Conservation (phyloP, 2,113 vertebrate species). For the Nothoprocta perdicaria region DNA sequence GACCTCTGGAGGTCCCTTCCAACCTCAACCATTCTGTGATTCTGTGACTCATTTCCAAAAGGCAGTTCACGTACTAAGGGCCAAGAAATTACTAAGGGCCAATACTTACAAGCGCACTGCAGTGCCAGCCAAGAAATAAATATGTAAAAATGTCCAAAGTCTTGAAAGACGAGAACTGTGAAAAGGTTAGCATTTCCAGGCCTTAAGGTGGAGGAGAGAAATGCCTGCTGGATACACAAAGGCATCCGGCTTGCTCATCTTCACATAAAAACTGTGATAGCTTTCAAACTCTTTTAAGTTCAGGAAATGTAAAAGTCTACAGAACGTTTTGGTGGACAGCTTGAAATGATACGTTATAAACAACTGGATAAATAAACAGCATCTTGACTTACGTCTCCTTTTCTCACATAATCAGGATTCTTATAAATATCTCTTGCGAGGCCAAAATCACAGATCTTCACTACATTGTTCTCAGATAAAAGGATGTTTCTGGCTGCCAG, state of each 20-base stretch:
- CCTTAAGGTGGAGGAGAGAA: background rate
- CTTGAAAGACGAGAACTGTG: background rate
- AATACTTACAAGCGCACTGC: background rate
- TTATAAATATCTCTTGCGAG: constrained; percentile 95
- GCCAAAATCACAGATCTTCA: constrained; percentile 97
- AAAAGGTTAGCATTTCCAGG: background rate
- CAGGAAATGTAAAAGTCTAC: background rate
- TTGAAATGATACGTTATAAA: constrained; percentile 20
- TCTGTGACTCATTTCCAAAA: background rate
- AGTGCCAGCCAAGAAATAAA: background rate
- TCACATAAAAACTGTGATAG: background rate
- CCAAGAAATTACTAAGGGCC: background rate
- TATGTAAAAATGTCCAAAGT: background rate
- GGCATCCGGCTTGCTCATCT: background rate
- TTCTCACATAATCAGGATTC: constrained; percentile 94
- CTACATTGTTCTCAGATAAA: constrained; percentile 94
- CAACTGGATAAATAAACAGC: constrained; percentile 24
- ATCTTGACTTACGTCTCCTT: constrained; percentile 90
- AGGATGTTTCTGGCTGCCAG: constrained; percentile 94
- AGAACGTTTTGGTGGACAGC: constrained; percentile 7
- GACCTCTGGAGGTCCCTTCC: too few relatives aligned
- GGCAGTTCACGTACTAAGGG: background rate
- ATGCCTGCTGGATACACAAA: background rate
- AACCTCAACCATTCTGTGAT: too few relatives aligned
- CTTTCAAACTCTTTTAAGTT: background rate